These are phyloP conservation scores for Fregata magnificens DNA, from an alignment of 2,113 vertebrate genomes.

Conservation along the genomic window DNA sequence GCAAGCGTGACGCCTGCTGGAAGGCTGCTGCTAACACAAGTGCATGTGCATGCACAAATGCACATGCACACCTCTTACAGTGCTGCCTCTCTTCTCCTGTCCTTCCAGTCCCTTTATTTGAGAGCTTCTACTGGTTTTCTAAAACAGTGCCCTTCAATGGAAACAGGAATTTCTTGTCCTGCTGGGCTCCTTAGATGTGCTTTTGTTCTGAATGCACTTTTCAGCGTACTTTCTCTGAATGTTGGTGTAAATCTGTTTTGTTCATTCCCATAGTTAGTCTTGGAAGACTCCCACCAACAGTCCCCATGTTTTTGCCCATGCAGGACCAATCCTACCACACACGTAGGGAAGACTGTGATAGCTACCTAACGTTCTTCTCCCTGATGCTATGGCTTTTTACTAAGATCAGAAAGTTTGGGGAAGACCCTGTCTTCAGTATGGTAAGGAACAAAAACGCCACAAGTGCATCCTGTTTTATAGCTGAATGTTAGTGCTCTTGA, in stretches of 20 bases:
- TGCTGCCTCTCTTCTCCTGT: not conserved
- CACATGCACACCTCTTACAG: rapidly evolving
- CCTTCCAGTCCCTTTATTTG: not conserved
- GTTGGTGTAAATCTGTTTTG: not conserved
- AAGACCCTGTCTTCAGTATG: not conserved
- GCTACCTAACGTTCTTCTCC: not conserved
- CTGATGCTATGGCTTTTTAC: not conserved
- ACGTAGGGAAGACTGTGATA: not conserved
- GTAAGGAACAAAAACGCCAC: not conserved
- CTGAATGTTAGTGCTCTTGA: not conserved
- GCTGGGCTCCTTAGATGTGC: not conserved
- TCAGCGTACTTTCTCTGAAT: not conserved
- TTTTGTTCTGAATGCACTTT: not conserved
- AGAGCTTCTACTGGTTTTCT: not conserved
- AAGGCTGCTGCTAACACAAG: not conserved
- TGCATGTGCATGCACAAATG: rapidly evolving
- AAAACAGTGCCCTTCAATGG: not conserved
- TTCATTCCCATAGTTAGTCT: not conserved
- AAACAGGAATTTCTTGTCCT: not conserved
- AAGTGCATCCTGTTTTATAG: not conserved
- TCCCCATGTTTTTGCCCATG: not conserved
- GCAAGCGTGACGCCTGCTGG: not conserved
- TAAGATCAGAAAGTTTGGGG: not conserved
- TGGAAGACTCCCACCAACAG: not conserved
- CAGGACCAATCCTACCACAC: not conserved